Percentiles rank a stretch among this genome's conserved stretches.
Evolutionary conservation across 2,888 invertebrate genomes (phyloP).

Genomic region (Agrotis exclamationis): DNA sequence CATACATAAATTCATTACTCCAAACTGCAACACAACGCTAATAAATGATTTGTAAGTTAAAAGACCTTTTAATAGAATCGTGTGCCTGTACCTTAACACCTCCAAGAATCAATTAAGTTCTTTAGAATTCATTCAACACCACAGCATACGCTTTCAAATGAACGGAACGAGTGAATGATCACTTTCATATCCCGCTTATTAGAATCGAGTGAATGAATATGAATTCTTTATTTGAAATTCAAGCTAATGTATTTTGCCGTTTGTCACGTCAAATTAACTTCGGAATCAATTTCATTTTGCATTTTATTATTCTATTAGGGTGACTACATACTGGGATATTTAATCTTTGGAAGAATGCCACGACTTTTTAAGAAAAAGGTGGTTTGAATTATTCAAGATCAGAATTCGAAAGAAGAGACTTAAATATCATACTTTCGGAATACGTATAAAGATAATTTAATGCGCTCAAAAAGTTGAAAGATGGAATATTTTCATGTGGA

Average conservation of each 20-base stretch:
- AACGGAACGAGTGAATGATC: conserved; percentile 66
- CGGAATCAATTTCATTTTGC: conserved; percentile 45
- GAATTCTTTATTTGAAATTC: conserved; percentile 65
- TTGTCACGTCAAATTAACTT: conserved; percentile 60
- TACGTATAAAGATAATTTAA: conserved; percentile 1
- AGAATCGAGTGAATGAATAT: conserved; percentile 62
- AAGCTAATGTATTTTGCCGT: conserved; percentile 49
- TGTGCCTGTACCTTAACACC: conserved; percentile 27
- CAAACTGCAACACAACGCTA: conserved; percentile 21
- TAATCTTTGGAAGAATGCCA: conserved; percentile 11
- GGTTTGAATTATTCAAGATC: conserved; percentile 25
- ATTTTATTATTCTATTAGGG: conserved; percentile 49
- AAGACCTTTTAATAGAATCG: conserved; percentile 33
- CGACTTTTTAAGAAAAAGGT: conserved; percentile 13
- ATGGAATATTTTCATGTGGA: not conserved
- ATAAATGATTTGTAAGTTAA: conserved; percentile 42
- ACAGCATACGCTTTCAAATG: conserved; percentile 57
- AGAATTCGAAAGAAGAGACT: conserved; percentile 3
- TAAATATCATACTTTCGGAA: conserved; percentile 7
- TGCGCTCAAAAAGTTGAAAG: not conserved
- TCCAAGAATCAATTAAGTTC: conserved; percentile 51
- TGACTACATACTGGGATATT: conserved; percentile 13
- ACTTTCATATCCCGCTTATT: conserved; percentile 66
- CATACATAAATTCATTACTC: conserved; percentile 34
- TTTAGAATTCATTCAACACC: conserved; percentile 60